phyloP scores from a whole-genome alignment of 2,113 vertebrate species.

The Dipodomys merriami region DNA sequence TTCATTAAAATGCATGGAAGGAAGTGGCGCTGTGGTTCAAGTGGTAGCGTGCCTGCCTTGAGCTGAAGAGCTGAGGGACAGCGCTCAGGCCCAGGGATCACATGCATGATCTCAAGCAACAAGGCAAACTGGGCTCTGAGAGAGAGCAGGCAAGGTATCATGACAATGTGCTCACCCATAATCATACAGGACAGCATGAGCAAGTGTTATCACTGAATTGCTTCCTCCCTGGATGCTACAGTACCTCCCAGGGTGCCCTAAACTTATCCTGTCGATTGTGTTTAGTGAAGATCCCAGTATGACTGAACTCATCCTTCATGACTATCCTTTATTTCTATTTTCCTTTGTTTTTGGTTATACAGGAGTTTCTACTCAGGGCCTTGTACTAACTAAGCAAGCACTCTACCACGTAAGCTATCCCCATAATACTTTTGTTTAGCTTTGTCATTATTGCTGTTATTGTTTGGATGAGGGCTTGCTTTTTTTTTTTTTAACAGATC shows the following conservation, averaged over 20 bases:
- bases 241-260: background rate
- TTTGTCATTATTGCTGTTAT: too few species aligned
- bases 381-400: too few species aligned
- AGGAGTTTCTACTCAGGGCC: too few species aligned
- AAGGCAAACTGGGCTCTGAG: background rate
- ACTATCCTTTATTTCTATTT: constrained; percentile 22
- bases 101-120: background rate
- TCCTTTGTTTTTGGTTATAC: background rate
- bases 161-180: background rate
- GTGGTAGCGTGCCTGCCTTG: too few species aligned
- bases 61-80: too few species aligned
- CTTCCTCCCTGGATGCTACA: background rate
- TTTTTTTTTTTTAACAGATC: too few species aligned
- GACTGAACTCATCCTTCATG: background rate
- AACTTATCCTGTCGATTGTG: background rate
- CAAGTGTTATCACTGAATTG: constrained; percentile 2
- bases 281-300: constrained; percentile 35
- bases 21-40: too few species aligned
- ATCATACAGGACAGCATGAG: background rate
- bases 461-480: too few species aligned
- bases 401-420: too few species aligned
- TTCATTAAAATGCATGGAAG: constrained; percentile 24
- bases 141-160: background rate
- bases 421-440: too few species aligned
- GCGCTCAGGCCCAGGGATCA: too few species aligned